A percentile compares a stretch with the other conserved stretches of the same genome.
Evolutionary conservation across 2,797 vertebrate species (phyloP).

Genomic region (Cryptoblepharus egeriae): DNA sequence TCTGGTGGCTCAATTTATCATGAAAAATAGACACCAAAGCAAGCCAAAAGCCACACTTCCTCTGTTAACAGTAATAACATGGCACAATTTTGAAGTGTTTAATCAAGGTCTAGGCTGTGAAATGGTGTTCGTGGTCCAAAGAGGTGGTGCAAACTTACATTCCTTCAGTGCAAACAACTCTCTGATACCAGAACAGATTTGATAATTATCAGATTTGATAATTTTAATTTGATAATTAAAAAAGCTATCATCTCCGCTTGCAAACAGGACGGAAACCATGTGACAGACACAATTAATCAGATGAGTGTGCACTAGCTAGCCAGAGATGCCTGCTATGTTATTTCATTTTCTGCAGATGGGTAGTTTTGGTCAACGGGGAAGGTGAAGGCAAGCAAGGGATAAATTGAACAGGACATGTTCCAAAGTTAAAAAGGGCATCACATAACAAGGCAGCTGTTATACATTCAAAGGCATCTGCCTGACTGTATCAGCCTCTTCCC

Average conservation of each 20-base stretch:
- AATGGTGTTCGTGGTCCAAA: background rate
- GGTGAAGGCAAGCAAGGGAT: background rate
- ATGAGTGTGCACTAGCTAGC: background rate
- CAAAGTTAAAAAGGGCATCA: constrained; percentile 28
- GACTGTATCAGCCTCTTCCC: background rate
- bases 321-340: background rate
- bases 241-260: background rate
- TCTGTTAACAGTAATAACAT: background rate
- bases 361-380: background rate
- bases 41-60: background rate
- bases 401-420: constrained; percentile 22
- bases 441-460: constrained; percentile 13
- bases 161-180: background rate
- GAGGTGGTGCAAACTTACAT: background rate
- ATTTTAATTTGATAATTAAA: too few relatives aligned
- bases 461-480: background rate
- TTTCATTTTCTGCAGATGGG: constrained; percentile 12
- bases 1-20: too few relatives aligned
- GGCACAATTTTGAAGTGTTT: background rate
- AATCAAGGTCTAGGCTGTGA: constrained; percentile 1
- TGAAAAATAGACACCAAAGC: background rate
- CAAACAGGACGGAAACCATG: background rate
- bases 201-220: too few relatives aligned
- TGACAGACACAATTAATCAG: constrained; percentile 6
- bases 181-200: background rate